Base-by-base conservation (phyloP, 2,888 invertebrate genomes). In the Ernsta delagoae region DNA sequence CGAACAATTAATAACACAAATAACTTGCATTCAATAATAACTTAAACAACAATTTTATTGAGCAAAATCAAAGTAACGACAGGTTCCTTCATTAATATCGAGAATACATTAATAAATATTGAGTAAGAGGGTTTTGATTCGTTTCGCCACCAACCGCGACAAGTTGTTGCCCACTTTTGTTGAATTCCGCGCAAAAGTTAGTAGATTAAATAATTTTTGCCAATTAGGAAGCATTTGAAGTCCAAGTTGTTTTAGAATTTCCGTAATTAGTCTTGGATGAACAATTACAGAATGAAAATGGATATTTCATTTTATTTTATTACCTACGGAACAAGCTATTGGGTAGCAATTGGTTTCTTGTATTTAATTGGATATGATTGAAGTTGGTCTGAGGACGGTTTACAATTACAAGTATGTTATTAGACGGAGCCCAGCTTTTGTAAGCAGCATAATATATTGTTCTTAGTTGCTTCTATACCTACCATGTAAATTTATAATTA, bases 171-270 rank as follows among this genome's bases (percentile, higher is more conserved):
- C 83, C 85, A 90, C 90, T 90, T 90, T 86, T 82, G 85, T 83
- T 83, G 86, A 88, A 88, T 89, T 90, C 88, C 85, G 87, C 84
- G 90, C 88, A 89, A 89, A 92, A 92, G 90, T 92, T 92, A 89
- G 90, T 90, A 89, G 88, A 92, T 92, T 92, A 90, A 92, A 92
- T 90, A 59, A 59, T 59, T 59, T 59, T 90, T 92, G 90, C 91
- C 92, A 92, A 92, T 92, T 92, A 92, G 86, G 83, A 83, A 88
- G 87, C 87, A 90, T 90, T 92, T 91, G 86, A 90, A 90, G 89
- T 90, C 88, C 86, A 87, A 90, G 88, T 90, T 90, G 90, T 89
- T 90, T 89, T 88, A 89, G 89, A 90, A 90, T 90, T 90, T 86
- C 80, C 84, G 85, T 90, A 90, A 91, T 91, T 90, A 90, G 86